Base-by-base conservation (phyloP, 2,113 vertebrate genomes). In the Rhynchomys soricoides region DNA sequence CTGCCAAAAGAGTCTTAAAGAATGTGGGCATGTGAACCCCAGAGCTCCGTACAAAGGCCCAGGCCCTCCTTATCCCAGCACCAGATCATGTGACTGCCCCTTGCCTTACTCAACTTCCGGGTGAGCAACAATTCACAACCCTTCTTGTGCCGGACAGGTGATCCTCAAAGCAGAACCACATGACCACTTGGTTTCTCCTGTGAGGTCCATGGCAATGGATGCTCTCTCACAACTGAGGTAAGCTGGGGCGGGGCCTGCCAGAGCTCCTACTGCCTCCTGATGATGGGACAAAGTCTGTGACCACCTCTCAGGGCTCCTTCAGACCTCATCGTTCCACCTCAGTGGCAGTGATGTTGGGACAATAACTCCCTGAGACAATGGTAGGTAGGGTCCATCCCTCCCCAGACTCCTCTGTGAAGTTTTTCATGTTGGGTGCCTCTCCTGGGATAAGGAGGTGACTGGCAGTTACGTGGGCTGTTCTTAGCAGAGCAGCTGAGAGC, bases 191-290 rank as follows among this genome's bases (percentile, higher is more conserved):
- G 90, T 70, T n/a, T 97, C 97, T 79, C 97, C 97, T 0, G 92
- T 97, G 92, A 57, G 90, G 73, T 81, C 78, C 0, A 78, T 97
- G 95, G 97, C 96, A 0, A 95, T 97, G 95, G 97, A 93, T 0
- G 93, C 97, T 12, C 86, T 98, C 43, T n/a, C 21, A 0, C 70
- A 93, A 29, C 78, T 98, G 77, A 97, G 97, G 97, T 97, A 89
- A 97, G 97, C 70, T 0, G n/a, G 59, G 17, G 11, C 10, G 0
- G 62, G 45, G 31, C 75, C 55, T n/a, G 4, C 37, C 13, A 0
- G 34, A 31, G 29, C 57, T 29, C 48, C 77, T 2, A 1, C n/a
- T 1, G 3, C 6, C 8, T 24, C 16, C 48, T 0, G 1, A 3
- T 71, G 64, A 3, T 10, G 12, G n/a, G 17, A 6, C 13, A 0